Evolutionary conservation across 2,797 vertebrate species (phyloP), one percentile per base, ranked within the genome.

Genomic region (Smutsia temminckii): DNA sequence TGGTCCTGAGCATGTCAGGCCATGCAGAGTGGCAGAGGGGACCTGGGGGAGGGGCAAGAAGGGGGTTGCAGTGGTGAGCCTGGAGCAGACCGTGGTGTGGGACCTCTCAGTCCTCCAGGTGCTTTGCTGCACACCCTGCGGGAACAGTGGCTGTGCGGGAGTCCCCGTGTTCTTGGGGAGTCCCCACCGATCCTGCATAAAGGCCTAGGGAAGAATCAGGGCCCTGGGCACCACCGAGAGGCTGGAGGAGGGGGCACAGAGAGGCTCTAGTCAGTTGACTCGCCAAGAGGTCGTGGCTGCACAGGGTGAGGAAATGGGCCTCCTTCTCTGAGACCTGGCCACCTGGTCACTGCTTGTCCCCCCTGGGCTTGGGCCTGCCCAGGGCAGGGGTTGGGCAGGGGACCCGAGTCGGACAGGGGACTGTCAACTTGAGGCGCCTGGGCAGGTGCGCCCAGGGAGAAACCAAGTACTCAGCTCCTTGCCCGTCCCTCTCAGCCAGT

Each of bases 241-340:
- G n/a, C 51, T 12, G 34, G 42, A 74, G 75, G 49, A 59, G 53
- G 42, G 8, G 7, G 17, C 29, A 13, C 1, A 7, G 25, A 40
- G 57, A 83, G 40, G 40, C 18, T 6, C 0, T 1, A 6, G 40
- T 11, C 0, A 0, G 40, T 77, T 49, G 80, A 25, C 57, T 10
- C 6, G 29, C 25, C 55, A 3, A 0, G 3, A 53, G 83, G 12
- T 32, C 1, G 0, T 37, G 32, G 40, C 53, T 11, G 8, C 27
- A 6, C 2, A 0, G 2, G 4, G 29, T 0, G 0, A 27, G 12
- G 66, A 53, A 81, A 46, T 0, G 2, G 13, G 11, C 14, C 18
- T 89, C 61, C 32, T 59, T 55, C n/a, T 21, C 40, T n/a, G 64
- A 42, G 27, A 66, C 66, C 18, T 0, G 4, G 7, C 51, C 5